Base-by-base conservation (phyloP, 2,888 invertebrate genomes). In the Macrophya alboannulata region DNA sequence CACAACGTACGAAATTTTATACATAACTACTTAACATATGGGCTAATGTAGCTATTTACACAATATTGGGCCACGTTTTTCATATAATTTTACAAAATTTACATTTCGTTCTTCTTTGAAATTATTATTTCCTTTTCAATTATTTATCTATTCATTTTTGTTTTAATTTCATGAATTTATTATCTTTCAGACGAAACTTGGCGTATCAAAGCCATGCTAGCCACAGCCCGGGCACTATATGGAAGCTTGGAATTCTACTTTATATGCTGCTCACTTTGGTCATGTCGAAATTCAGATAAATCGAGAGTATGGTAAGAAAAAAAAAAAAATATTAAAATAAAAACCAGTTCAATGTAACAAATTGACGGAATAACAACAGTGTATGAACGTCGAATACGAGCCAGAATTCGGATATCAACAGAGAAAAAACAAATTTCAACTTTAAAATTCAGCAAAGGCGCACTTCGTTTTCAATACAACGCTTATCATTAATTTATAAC, bases 1-100 rank as follows among this genome's bases (percentile, higher is more conserved):
- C 91, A 91, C 91, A 91, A 92, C 89, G 91, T 92, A 92, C 89
- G 92, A 92, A 92, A 92, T 88, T 92, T 92, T 92, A 92, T 92
- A 92, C 92, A 91, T 92, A 90, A 89, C 90, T 91, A 91, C 87
- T 89, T 90, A 86, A 88, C 88, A 90, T 87, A 89, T 83, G 86
- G 87, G 87, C 72, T 89, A 89, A 88, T 89, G 86, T 90, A 88
- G 90, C 90, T 92, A 92, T 92, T 89, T 92, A 92, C 92, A 92
- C 82, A 88, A 89, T 88, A 88, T 88, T 88, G 89, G 89, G 89
- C 88, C 90, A 88, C 89, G 87, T 86, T 81, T 59, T 45, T 68
- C 71, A 51, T 68, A 55, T 84, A 84, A 68, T 68, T 72, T 55
- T 68, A 84, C 83, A 68, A 68, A 84, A 68, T 84, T 83, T 71